Base-by-base conservation (phyloP, 2,888 invertebrate genomes). In the Sinodicranocentrus sp. region DNA sequence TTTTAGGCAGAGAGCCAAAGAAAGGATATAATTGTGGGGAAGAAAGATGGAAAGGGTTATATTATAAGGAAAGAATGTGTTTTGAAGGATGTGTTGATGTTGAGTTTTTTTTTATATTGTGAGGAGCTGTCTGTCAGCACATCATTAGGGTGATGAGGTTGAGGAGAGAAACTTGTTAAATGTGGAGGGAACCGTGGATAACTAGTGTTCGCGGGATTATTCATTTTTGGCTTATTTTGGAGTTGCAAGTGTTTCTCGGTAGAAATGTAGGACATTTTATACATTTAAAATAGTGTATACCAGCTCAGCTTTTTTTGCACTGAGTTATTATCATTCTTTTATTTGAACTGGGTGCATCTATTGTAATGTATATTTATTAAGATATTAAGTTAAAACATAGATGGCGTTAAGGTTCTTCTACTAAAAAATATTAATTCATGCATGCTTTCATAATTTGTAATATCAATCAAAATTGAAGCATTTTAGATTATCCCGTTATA, bases 141-240 rank as follows among this genome's bases (percentile, higher is more conserved):
- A 61, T 73, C 72, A 73, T 73, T 73, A 73, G 61, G 26, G 71
- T 71, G 71, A 71, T 71, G 71, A 68, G 33, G 54, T 52, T 72
- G 59, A 26, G 23, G 59, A 25, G 25, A 6, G 25, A 23, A 59
- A 25, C 25, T 23, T 25, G 21, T 59, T 23, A 25, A 21, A 21
- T 21, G 15, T 54, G 54, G n/a, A 10, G 17, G 10, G 54, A n/a
- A 21, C 19, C 19, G 19, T 21, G n/a, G n/a, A n/a, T n/a, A n/a
- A n/a, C n/a, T n/a, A n/a, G n/a, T n/a, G n/a, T n/a, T n/a, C n/a
- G n/a, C n/a, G n/a, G n/a, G n/a, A n/a, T n/a, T n/a, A n/a, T n/a
- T n/a, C n/a, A n/a, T n/a, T n/a, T n/a, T n/a, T n/a, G n/a, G n/a
- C n/a, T n/a, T n/a, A n/a, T n/a, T n/a, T n/a, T n/a, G n/a, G n/a